Conservation (phyloP, 2,113 vertebrate genomes). For the Cepphus grylle region DNA sequence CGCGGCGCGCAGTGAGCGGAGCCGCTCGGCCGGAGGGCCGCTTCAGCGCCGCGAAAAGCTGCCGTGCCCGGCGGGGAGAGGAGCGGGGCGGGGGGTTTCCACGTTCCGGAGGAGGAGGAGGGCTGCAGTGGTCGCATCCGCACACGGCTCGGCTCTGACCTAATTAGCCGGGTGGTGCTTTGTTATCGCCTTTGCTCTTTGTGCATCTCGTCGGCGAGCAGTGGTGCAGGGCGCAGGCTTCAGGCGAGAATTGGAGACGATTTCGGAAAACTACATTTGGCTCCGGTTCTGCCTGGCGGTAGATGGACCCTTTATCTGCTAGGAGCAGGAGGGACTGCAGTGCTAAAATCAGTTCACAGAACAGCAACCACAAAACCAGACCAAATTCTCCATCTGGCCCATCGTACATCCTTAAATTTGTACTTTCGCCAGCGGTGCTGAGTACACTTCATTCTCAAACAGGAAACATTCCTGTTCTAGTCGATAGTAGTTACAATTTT, state of each 20-base stretch:
- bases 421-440: neutral
- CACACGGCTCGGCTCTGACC: conserved; percentile 15
- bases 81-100: neutral
- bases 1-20: neutral
- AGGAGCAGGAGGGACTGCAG: neutral
- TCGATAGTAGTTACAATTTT: neutral
- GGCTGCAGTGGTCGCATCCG: conserved; percentile 12
- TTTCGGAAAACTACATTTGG: neutral
- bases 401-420: neutral
- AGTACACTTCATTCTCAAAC: neutral
- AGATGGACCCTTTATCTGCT: neutral
- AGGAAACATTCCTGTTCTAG: neutral
- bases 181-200: conserved; percentile 1
- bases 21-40: neutral
- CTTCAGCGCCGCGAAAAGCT: neutral
- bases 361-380: neutral
- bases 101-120: neutral
- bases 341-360: neutral
- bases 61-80: neutral
- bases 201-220: neutral
- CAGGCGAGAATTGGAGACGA: neutral
- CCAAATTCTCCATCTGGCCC: neutral
- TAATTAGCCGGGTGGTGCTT: conserved; percentile 29
- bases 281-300: neutral
- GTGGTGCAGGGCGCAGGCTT: neutral